phyloP scores from a whole-genome alignment of 2,888 invertebrate genomes.

The Rugalucina vietnamica region DNA sequence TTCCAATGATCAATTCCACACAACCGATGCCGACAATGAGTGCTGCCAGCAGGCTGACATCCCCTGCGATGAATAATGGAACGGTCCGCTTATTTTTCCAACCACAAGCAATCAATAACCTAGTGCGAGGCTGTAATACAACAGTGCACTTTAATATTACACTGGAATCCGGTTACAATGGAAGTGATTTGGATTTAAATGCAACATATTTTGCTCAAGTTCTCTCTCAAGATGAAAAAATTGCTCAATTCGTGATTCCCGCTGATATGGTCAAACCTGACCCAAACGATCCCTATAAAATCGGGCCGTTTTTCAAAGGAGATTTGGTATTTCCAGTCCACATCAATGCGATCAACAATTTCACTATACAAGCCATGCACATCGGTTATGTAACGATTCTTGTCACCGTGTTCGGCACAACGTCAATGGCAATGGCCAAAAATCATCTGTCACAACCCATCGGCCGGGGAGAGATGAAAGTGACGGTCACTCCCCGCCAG shows the following conservation, averaged over 20 bases:
- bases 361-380: slow-evolving; percentile 75
- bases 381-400: slow-evolving; percentile 77
- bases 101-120: slow-evolving; percentile 76
- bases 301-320: slow-evolving; percentile 46
- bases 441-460: slow-evolving; percentile 63
- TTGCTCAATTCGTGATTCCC: slow-evolving; percentile 55
- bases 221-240: slow-evolving; percentile 42
- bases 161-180: slow-evolving; percentile 53
- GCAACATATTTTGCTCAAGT: slow-evolving; percentile 50
- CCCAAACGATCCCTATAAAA: slow-evolving; percentile 32
- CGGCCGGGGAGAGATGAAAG: slow-evolving; percentile 70
- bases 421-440: slow-evolving; percentile 63
- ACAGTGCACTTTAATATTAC: slow-evolving; percentile 77
- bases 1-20: slow-evolving; percentile 58
- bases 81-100: slow-evolving; percentile 75
- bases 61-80: slow-evolving; percentile 64
- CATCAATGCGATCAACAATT: slow-evolving; percentile 68
- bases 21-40: slow-evolving; percentile 40
- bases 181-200: slow-evolving; percentile 35
- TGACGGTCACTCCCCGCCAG: slow-evolving; percentile 71
- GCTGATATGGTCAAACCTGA: slow-evolving; percentile 57
- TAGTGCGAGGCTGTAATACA: slow-evolving; percentile 72
- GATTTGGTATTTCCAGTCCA: slow-evolving; percentile 63
- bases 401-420: slow-evolving; percentile 72
- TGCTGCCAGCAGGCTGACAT: slow-evolving; percentile 18